Evolutionary conservation across 2,888 invertebrate species (phyloP), one percentile per base, ranked within the genome.

Genomic region (Melanargia galathea): DNA sequence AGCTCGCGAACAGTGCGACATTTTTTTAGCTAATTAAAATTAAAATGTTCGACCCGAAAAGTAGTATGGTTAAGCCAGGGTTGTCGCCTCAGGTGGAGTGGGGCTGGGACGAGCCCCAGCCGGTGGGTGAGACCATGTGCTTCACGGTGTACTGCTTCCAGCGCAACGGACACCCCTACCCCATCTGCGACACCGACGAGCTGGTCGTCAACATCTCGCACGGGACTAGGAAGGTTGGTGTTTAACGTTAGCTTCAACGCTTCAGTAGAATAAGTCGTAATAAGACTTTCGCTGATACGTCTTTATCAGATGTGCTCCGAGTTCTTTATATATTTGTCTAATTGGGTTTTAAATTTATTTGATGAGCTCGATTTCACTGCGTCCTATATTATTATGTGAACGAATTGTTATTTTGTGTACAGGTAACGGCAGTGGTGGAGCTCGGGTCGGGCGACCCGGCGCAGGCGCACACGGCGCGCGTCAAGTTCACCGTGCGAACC

Each of bases 161-260:
- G 89, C 94, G 97, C 70, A 98, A 98, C 86, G 97, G 98, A 24
- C 96, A 97, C 82, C 97, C 98, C 70, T 98, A 98, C 92, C 97
- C 97, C 72, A 96, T 98, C 82, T 97, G 97, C 89, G 97, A 97
- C 92, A 96, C 96, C 67, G 98, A 98, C 90, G 95, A 96, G 83
- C 94, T 98, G 72, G 93, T 95, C 75, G 96, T 98, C 71, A 95
- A 96, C 89, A 97, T 98, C 75, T 95, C 95, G 62, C 96, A 97
- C 79, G 97, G 96, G 69, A 95, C 96, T 49, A 93, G 96, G 75
- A 95, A 95, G 92, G 95, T 95, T 67, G 62, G 2, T 43, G 40
- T 24, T 18, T 10, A n/a, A n/a, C n/a, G n/a, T n/a, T n/a, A n/a
- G n/a, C n/a, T n/a, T n/a, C n/a, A n/a, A n/a, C n/a, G n/a, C n/a